phyloP scores from a whole-genome alignment of 2,888 invertebrate species.

The Meliscaeva auricollis region DNA sequence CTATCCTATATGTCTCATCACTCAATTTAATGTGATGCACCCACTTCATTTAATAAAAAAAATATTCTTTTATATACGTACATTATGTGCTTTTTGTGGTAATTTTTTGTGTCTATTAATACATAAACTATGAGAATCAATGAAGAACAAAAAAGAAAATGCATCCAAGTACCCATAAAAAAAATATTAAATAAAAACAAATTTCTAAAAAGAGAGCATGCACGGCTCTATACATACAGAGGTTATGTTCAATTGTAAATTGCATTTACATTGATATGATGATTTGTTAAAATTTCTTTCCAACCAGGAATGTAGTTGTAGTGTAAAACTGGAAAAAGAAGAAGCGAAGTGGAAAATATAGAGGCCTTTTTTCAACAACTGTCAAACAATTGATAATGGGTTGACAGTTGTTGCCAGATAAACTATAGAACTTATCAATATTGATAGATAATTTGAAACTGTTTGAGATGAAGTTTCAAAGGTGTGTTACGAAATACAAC shows the following conservation, averaged over 20 bases:
- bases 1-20: conserved; percentile 1
- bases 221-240: neutral
- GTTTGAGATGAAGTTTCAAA: too few relatives aligned
- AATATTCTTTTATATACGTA: conserved; percentile 34
- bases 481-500: too few relatives aligned
- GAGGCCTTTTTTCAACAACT: too few relatives aligned
- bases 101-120: neutral
- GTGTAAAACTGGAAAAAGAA: too few relatives aligned
- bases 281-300: too few relatives aligned
- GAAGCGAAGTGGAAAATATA: too few relatives aligned
- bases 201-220: conserved; percentile 27
- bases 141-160: conserved; percentile 20
- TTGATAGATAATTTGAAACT: too few relatives aligned
- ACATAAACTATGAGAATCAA: conserved; percentile 8
- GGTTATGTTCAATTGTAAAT: conserved; percentile 21
- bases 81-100: conserved; percentile 27
- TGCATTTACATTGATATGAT: neutral
- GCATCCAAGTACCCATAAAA: conserved; percentile 24
- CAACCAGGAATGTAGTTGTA: neutral
- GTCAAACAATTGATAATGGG: too few relatives aligned
- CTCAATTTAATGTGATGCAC: conserved; percentile 34
- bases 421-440: too few relatives aligned
- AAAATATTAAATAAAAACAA: conserved; percentile 37
- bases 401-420: too few relatives aligned
- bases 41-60: conserved; percentile 29